Evolutionary conservation across 2,888 invertebrate genomes (phyloP).

Genomic region (Drosophila setosimentum): DNA sequence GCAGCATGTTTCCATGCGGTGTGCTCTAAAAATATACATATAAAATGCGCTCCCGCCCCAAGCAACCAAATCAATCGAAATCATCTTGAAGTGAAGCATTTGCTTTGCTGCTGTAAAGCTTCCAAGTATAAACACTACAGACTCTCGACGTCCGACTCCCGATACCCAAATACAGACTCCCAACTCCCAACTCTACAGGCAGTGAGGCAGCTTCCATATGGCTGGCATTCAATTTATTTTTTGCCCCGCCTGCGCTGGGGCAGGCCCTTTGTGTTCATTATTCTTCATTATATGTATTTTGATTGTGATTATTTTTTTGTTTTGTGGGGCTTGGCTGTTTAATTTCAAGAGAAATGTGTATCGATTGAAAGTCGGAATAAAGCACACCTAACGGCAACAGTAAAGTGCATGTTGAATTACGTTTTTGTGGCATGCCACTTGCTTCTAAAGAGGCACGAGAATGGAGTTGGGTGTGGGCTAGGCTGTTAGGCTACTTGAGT

Average conservation of each 20-base stretch:
- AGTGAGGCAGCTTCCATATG: conserved; percentile 40
- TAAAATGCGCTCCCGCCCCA: not conserved
- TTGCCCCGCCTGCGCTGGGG: conserved; percentile 14
- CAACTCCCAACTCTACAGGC: not conserved
- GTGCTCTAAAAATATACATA: conserved; percentile 33
- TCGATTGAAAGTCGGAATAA: conserved; percentile 45
- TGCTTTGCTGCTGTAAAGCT: conserved; percentile 31
- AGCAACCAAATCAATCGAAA: conserved; percentile 17
- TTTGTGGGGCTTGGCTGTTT: conserved; percentile 35
- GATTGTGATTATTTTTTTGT: conserved; percentile 32
- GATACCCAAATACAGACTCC: not conserved
- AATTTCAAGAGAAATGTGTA: conserved; percentile 62
- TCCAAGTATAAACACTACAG: conserved; percentile 44
- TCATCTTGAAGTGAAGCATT: conserved; percentile 36
- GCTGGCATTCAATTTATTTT: conserved; percentile 31
- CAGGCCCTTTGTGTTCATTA: conserved; percentile 59
- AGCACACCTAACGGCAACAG: not conserved
- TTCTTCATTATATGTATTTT: conserved; percentile 59
- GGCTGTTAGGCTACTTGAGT: conserved; percentile 1
- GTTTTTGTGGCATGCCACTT: conserved; percentile 64
- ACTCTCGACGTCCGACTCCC: not conserved
- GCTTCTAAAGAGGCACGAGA: conserved; percentile 7
- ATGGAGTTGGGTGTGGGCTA: not conserved
- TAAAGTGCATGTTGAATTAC: conserved; percentile 2
- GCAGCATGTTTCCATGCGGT: conserved; percentile 36